phyloP scores from a whole-genome alignment of 2,797 vertebrate species.

The Luscinia luscinia region DNA sequence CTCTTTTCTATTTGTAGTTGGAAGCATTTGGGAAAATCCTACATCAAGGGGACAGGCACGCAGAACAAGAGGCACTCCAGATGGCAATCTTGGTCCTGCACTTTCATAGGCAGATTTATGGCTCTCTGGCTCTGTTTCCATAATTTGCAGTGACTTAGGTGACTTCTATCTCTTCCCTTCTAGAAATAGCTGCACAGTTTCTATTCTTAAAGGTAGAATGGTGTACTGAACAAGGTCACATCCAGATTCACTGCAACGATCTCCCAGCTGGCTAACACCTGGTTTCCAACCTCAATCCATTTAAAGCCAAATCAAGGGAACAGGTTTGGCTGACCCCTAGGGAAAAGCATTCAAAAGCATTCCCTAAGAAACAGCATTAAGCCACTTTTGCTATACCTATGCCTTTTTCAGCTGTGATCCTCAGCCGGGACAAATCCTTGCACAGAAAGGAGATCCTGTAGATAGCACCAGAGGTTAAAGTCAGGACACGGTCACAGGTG shows the following conservation, averaged over 20 bases:
- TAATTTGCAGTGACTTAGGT: background rate
- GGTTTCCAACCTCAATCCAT: background rate
- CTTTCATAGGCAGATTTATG: background rate
- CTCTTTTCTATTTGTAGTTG: background rate
- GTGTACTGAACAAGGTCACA: background rate
- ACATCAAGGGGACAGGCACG: background rate
- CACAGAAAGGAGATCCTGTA: constrained; percentile 79
- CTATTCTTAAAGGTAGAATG: background rate
- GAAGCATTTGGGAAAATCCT: background rate
- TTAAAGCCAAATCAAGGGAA: background rate
- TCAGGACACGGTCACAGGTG: constrained; percentile 66
- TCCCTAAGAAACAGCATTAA: background rate
- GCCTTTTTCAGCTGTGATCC: constrained; percentile 72
- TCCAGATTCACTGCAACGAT: background rate
- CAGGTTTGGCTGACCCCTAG: background rate
- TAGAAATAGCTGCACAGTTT: rapidly evolving
- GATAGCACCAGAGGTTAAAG: constrained; percentile 47
- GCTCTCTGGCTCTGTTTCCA: background rate
- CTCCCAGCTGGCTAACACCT: background rate
- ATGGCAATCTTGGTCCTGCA: background rate
- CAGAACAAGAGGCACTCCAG: background rate
- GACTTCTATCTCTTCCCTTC: background rate
- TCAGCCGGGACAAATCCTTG: constrained; percentile 69
- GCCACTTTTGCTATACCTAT: constrained; percentile 65
- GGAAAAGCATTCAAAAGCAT: background rate